Evolutionary conservation across 2,113 vertebrate species (phyloP), one percentile per base, ranked within the genome.

Genomic region (Gobiocypris rarus): DNA sequence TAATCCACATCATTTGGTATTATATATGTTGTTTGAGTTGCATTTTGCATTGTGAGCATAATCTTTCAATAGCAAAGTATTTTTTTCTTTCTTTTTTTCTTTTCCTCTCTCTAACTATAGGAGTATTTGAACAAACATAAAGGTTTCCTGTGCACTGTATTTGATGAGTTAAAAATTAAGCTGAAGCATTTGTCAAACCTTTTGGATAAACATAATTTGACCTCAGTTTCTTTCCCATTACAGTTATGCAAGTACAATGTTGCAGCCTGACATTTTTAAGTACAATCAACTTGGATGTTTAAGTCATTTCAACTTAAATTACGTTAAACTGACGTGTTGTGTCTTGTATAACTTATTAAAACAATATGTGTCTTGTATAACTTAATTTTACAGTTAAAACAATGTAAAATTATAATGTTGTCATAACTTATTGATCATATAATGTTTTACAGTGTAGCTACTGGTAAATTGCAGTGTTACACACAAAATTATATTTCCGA

Each of bases 191-290:
- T 73, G 14, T 61, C 81, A 28, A 59, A 73, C 43, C 41, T 69
- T 83, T 78, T 83, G 81, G 80, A 79, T 74, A 70, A 86, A 79
- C 75, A 79, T 50, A 83, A 73, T 31, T n/a, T 78, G 81, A 83
- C 65, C 75, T 14, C n/a, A 9, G 67, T 78, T 7, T 54, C 45
- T 58, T 61, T 76, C 67, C 50, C 22, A 61, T 78, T 78, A 67
- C 48, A n/a, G 31, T 82, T 71, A 54, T 10, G 80, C 24, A 82
- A 45, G 69, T 14, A 71, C n/a, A n/a, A n/a, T n/a, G n/a, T n/a
- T n/a, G n/a, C n/a, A n/a, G n/a, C n/a, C n/a, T n/a, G n/a, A n/a
- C n/a, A n/a, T n/a, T n/a, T n/a, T n/a, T n/a, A n/a, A n/a, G n/a
- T n/a, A n/a, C n/a, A n/a, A n/a, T n/a, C n/a, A n/a, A n/a, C n/a